Evolutionary conservation across 2,888 invertebrate species (phyloP), one percentile per base, ranked within the genome.

Genomic region (Cheilosia urbana): DNA sequence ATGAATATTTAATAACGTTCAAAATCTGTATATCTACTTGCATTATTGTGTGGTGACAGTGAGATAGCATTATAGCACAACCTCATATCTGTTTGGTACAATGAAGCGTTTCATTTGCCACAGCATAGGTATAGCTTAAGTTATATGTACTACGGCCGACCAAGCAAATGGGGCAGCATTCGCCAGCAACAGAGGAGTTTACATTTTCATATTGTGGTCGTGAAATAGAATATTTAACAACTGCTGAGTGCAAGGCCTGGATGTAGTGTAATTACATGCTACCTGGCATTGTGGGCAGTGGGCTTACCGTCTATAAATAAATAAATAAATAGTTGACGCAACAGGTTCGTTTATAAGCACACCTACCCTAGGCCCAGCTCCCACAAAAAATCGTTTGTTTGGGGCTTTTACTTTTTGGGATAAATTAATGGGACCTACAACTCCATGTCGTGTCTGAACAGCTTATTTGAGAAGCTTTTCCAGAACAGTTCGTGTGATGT

Each of bases 61-160:
- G 53, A 40, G 30, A 53, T 37, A 0, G 11, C 9, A 34, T 34
- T 34, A 34, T 11, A 3, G 9, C 11, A 2, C 3, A 51, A 57
- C 53, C 71, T 71, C 47, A 69, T 65, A 69, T 75, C 79, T 69
- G 51, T 79, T 62, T 53, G 53, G 53, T 71, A 53, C 73, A 84
- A 75, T 79, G 79, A 79, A 84, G 84, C 71, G 79, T 69, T 75
- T 55, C 71, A 79, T 84, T 75, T 69, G 79, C 75, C 75, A 79
- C 65, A 60, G 55, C 65, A 27, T 27, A n/a, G n/a, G n/a, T n/a
- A 27, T 5, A 6, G 6, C 27, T 27, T 21, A 1, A 21, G 21
- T 21, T 21, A 21, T 21, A 21, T 2, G 71, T 24, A 73, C 68
- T 47, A 73, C 57, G 69, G 47, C 57, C 57, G 69, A 58, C 62